These are phyloP conservation scores for Nasua narica DNA, from an alignment of 2,797 vertebrate species.

Conservation along the genomic window DNA sequence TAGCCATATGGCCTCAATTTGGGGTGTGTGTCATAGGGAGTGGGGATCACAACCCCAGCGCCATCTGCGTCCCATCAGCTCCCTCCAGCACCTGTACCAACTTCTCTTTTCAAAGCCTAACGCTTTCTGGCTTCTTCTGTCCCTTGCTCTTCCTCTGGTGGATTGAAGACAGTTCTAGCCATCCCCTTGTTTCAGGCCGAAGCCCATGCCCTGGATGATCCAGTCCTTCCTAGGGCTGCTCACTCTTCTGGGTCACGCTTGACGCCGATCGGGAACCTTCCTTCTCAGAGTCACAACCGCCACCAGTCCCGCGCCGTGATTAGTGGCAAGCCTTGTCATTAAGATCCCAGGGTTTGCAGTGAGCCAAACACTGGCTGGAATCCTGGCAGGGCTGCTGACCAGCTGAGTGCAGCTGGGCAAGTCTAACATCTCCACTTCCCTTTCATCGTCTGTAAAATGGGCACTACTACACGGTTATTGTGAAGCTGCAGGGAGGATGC, in stretches of 20 bases:
- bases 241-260: background rate
- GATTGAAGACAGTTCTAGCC: background rate
- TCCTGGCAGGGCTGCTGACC: background rate
- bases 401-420: background rate
- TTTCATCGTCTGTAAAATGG: background rate
- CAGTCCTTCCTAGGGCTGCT: background rate
- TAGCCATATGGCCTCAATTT: background rate
- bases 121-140: background rate
- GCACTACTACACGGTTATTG: accelerated
- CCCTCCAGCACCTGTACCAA: background rate
- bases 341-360: background rate
- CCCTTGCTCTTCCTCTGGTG: background rate
- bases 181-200: background rate
- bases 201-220: background rate
- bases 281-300: background rate
- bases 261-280: background rate
- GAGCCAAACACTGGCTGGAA: background rate
- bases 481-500: background rate
- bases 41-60: background rate
- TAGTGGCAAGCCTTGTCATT: background rate
- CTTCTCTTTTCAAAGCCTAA: background rate
- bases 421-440: background rate
- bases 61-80: background rate
- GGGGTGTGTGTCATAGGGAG: too few relatives aligned
- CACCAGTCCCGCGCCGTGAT: accelerated